Evolutionary conservation across 2,113 vertebrate genomes (phyloP), one percentile per base, ranked within the genome.

Genomic region (Gasterosteus nipponicus): DNA sequence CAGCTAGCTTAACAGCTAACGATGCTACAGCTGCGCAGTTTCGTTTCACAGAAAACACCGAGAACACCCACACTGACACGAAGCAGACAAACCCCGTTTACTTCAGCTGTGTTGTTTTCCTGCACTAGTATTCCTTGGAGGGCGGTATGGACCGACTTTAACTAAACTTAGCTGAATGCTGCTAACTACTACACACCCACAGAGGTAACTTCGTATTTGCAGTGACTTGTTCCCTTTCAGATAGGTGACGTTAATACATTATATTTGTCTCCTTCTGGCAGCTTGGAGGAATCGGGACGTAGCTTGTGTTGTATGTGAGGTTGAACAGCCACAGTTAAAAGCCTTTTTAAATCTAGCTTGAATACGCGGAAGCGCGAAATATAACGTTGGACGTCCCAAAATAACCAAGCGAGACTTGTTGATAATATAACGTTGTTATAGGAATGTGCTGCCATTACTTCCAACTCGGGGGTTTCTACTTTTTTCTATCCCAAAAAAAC

Each of bases 21-120:
- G 65, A 22, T 81, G 65, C 64, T 73, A 59, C 71, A 59, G 73
- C 80, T 91, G 75, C 85, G 86, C 75, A 91, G 69, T 88, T 91
- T 82, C 26, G 61, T 89, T 86, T 86, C 54, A 41, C 29, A 35
- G 68, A 57, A 84, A 80, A 82, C 73, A 85, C 63, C 7, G 38
- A 60, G 33, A 60, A 61, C 71, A 68, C 47, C 38, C 70, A 41
- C 26, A 46, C 5, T 69, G 77, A 70, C 66, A 70, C 11, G 3
- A 31, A 49, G 7, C 35, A 35, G 44, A 9, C 26, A 12, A 26
- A 47, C 26, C 33, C n/a, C 58, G 58, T 58, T 22, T 15, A 49
- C 62, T 61, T 51, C 10, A 38, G 26, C 64, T 49, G 11, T 11
- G 18, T 8, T 57, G 14, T 10, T 53, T 42, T 35, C 53, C 19